A percentile compares a stretch with the other conserved stretches of the same genome.
Conservation (phyloP, 2,797 vertebrate species). For the Stomatorhinus walkeri region DNA sequence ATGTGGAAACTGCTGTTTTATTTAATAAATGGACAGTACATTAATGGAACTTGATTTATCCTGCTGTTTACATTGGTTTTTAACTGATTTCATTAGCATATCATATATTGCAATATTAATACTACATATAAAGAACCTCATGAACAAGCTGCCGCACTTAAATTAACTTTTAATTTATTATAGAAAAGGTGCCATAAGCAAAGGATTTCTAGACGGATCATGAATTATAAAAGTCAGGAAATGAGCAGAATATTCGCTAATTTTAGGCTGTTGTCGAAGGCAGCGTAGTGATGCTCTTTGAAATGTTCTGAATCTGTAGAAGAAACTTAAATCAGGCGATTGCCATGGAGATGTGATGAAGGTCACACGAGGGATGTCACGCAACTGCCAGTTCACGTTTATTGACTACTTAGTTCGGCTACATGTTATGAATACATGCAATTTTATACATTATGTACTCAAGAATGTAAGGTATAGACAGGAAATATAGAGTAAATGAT, state of each 20-base stretch:
- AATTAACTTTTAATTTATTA: slow-evolving; percentile 12
- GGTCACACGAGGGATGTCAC: background rate
- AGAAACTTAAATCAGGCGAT: background rate
- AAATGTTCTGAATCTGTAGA: background rate
- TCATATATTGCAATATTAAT: slow-evolving; percentile 1
- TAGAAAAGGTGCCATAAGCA: background rate
- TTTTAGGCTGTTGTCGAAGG: background rate
- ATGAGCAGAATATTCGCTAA: background rate
- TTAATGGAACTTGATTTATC: slow-evolving; percentile 4
- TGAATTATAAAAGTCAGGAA: background rate
- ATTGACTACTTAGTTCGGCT: background rate
- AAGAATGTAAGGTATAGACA: background rate
- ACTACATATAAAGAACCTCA: background rate
- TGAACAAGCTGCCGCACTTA: background rate
- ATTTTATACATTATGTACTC: background rate
- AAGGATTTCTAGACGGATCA: background rate
- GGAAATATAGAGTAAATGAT: background rate
- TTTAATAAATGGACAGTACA: slow-evolving; percentile 43
- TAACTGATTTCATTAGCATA: slow-evolving; percentile 4
- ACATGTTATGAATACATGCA: background rate
- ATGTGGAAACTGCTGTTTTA: slow-evolving; percentile 35
- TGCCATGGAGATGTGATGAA: background rate
- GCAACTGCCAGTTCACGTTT: background rate
- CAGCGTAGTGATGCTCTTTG: background rate
- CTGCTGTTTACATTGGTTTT: background rate